A percentile compares a stretch with the other conserved stretches of the same genome.
Evolutionary conservation across 2,797 vertebrate genomes (phyloP).

Genomic region (Myotis vivesi): DNA sequence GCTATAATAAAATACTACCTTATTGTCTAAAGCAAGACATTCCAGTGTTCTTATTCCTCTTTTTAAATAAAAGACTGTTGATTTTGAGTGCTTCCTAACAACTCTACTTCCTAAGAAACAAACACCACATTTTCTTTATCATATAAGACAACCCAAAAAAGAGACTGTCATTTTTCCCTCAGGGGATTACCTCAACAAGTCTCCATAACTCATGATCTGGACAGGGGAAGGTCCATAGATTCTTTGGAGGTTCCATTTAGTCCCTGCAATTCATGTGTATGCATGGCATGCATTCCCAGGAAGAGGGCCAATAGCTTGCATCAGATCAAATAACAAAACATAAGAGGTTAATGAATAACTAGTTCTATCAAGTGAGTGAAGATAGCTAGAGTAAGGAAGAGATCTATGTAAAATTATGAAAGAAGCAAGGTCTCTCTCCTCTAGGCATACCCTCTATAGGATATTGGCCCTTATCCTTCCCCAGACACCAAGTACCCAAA

Average conservation of each 20-base stretch:
- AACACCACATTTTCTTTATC: not conserved
- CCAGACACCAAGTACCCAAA: not conserved
- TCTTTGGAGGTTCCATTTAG: not conserved
- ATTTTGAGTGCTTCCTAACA: conserved; percentile 18
- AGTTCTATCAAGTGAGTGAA: not conserved
- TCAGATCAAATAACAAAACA: not conserved
- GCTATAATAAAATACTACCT: not conserved
- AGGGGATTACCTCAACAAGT: not conserved
- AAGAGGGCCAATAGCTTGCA: not conserved
- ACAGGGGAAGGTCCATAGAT: not conserved
- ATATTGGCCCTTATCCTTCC: not conserved
- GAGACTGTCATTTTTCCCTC: not conserved
- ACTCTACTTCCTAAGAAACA: not conserved
- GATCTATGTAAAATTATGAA: not conserved
- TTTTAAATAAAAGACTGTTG: not conserved
- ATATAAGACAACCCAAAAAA: not conserved
- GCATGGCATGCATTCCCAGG: not conserved
- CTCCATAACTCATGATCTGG: not conserved
- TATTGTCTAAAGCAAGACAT: not conserved
- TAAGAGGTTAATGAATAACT: not conserved
- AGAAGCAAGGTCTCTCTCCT: not conserved
- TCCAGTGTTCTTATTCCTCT: not conserved
- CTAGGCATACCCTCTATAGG: not conserved
- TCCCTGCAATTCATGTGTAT: not conserved
- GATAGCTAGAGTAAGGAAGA: not conserved